A percentile compares a stretch with the other conserved stretches of the same genome.
phyloP scores from a whole-genome alignment of 2,113 vertebrate genomes.

The Fregata magnificens region DNA sequence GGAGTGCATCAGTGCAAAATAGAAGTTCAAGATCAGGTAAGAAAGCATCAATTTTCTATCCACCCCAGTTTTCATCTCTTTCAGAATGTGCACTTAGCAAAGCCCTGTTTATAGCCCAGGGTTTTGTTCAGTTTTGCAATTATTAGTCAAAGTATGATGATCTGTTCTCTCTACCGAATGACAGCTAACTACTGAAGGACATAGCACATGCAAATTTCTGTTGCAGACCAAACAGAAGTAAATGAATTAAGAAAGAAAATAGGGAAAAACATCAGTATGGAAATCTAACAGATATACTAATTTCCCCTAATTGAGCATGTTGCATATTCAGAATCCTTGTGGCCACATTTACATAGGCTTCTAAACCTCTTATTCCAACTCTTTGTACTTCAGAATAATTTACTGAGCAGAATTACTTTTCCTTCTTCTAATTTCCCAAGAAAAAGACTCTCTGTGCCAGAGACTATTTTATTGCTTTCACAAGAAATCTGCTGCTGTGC shows the following conservation, averaged over 20 bases:
- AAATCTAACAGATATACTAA: neutral
- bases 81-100: neutral
- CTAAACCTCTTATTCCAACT: neutral
- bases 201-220: neutral
- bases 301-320: neutral
- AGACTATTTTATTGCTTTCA: neutral
- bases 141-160: neutral
- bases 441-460: neutral
- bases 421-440: neutral
- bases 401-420: neutral
- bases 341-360: neutral
- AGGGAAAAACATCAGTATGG: neutral
- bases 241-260: neutral
- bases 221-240: neutral
- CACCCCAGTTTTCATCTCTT: neutral
- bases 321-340: neutral
- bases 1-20: neutral
- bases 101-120: neutral
- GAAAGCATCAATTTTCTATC: neutral
- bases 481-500: neutral
- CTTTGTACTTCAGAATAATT: neutral
- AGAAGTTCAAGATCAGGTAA: neutral
- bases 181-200: neutral
- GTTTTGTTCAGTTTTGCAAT: neutral
- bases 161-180: neutral